Percentiles rank a stretch among this genome's conserved stretches.
These are phyloP conservation scores for Apodemia hepburni DNA, from an alignment of 2,888 invertebrate species.

Conservation along the genomic window DNA sequence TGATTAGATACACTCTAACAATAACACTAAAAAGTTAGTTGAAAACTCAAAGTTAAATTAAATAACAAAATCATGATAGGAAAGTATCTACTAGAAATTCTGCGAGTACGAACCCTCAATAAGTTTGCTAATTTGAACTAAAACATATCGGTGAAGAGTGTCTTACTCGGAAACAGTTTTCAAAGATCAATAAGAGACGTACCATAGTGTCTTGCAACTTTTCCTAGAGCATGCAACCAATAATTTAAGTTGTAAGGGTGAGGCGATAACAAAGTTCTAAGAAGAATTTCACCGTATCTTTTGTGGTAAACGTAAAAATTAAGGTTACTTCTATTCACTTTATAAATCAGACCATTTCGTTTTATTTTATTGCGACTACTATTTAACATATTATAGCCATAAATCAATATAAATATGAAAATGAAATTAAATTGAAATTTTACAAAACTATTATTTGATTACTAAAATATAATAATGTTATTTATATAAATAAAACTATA, in stretches of 20 bases:
- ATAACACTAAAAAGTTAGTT: no score
- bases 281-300: slow-evolving; percentile 14
- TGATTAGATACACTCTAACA: no score
- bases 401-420: no score
- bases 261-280: slow-evolving; percentile 21
- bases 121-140: slow-evolving; percentile 22
- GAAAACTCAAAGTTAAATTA: background rate
- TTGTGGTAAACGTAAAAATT: slow-evolving; percentile 1
- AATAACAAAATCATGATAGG: background rate
- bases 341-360: background rate
- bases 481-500: no score
- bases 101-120: slow-evolving; percentile 13
- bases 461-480: no score
- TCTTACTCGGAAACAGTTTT: slow-evolving; percentile 17
- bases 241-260: slow-evolving; percentile 20
- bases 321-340: background rate
- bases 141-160: slow-evolving; percentile 21
- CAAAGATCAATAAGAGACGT: slow-evolving; percentile 21
- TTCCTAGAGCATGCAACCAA: slow-evolving; percentile 18
- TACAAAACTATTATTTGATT: no score
- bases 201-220: slow-evolving; percentile 16
- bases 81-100: background rate
- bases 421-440: no score
- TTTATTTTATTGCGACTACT: no score
- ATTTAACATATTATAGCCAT: no score